Percentiles rank a stretch among this genome's conserved stretches.
Conservation (phyloP, 1,140 invertebrate species). For the Caenorhabditis inopinata region DNA sequence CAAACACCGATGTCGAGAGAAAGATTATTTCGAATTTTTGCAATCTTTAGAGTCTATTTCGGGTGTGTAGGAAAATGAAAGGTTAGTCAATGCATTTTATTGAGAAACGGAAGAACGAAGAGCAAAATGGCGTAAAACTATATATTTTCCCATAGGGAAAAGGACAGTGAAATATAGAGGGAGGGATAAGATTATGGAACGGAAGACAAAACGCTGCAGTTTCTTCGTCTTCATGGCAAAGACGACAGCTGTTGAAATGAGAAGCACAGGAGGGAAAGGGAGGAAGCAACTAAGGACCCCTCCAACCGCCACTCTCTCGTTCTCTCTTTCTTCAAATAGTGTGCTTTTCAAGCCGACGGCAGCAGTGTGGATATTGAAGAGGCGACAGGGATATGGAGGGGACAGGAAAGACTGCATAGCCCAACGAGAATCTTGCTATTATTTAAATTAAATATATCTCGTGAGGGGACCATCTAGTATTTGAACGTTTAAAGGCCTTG, state of each 20-base stretch:
- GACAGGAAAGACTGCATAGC: not conserved
- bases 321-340: not conserved
- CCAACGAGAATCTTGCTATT: not conserved
- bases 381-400: not conserved
- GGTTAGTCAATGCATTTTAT: too few species aligned
- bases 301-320: not conserved
- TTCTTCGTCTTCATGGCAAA: not conserved
- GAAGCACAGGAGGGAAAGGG: not conserved
- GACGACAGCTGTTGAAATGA: not conserved
- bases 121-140: too few species aligned
- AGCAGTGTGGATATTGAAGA: constrained; percentile 3
- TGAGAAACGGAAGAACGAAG: too few species aligned
- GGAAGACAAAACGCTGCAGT: constrained; percentile 10
- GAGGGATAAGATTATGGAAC: not conserved
- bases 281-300: not conserved
- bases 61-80: too few species aligned
- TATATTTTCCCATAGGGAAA: constrained; percentile 31
- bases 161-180: not conserved
- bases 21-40: too few species aligned
- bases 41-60: too few species aligned
- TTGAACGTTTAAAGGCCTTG: too few species aligned
- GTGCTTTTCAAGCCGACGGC: not conserved
- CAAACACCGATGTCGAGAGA: too few species aligned
- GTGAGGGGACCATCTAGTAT: not conserved
- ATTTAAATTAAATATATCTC: not conserved